Conservation (phyloP, 30 jellyfish, hydroid and myxozoan species). For the Chrysaora quinquecirrha region DNA sequence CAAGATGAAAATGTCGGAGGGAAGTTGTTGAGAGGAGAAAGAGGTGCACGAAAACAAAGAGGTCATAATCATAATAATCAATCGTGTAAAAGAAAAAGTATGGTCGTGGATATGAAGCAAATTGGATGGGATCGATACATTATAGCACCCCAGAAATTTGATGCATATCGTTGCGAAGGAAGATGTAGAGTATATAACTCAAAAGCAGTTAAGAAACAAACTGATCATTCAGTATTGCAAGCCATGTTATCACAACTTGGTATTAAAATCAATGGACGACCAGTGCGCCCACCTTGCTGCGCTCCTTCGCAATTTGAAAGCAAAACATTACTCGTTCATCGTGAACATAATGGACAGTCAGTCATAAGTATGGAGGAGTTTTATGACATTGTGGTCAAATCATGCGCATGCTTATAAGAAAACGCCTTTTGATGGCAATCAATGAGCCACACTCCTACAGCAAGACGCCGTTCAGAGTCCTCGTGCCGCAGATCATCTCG, state of each 20-base stretch:
- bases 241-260: constrained; percentile 73
- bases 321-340: constrained; percentile 47
- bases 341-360: constrained; percentile 15
- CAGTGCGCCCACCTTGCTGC: constrained; percentile 67
- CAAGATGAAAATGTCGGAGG: background rate
- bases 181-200: constrained; percentile 55
- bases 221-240: constrained; percentile 71
- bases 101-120: constrained; percentile 54
- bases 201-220: constrained; percentile 47
- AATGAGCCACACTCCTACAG: too few relatives aligned
- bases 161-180: constrained; percentile 77
- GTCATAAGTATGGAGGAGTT: constrained; percentile 53
- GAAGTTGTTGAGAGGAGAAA: background rate
- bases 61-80: constrained; percentile 40
- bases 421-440: too few relatives aligned
- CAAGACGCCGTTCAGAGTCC: too few relatives aligned
- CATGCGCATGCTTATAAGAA: constrained; percentile 65
- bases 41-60: constrained; percentile 49
- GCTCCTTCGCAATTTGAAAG: constrained; percentile 62
- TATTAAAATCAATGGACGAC: constrained; percentile 44
- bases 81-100: constrained; percentile 60
- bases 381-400: constrained; percentile 62
- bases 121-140: constrained; percentile 67
- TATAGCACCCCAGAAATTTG: constrained; percentile 57
- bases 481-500: too few relatives aligned